A percentile compares a stretch with the other conserved stretches of the same genome.
Evolutionary conservation across 1,140 invertebrate genomes (phyloP).

Genomic region (Atta cephalotes): DNA sequence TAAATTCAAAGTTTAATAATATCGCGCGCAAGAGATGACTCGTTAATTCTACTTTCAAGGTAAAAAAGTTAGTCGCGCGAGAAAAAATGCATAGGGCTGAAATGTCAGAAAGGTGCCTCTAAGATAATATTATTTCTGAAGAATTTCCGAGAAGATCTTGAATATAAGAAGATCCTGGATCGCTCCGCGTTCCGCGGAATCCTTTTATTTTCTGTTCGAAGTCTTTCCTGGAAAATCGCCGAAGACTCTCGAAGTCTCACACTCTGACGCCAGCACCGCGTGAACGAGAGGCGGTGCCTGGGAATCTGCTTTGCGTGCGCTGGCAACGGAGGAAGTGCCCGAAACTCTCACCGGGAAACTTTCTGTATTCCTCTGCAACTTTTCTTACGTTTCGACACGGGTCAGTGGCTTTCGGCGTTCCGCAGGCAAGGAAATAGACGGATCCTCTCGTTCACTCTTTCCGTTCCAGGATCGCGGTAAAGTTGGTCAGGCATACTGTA

Average conservation of each 20-base stretch:
- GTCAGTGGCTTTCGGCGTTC: slow-evolving; percentile 41
- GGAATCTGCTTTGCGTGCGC: slow-evolving; percentile 52
- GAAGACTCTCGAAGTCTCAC: slow-evolving; percentile 27
- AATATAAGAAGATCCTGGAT: slow-evolving; percentile 16
- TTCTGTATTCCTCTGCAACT: slow-evolving; percentile 57
- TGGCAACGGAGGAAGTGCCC: background rate
- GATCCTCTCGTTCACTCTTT: slow-evolving; percentile 52
- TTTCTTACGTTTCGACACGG: slow-evolving; percentile 50
- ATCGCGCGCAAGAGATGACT: background rate
- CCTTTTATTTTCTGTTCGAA: slow-evolving; percentile 53
- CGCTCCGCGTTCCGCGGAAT: slow-evolving; percentile 19
- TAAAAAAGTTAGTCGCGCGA: background rate
- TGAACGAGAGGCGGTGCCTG: slow-evolving; percentile 18
- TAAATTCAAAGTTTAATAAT: background rate
- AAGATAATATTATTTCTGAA: slow-evolving; percentile 32
- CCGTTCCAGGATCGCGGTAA: slow-evolving; percentile 49
- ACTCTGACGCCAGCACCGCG: slow-evolving; percentile 16
- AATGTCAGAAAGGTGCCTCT: background rate
- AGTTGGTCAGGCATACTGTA: slow-evolving; percentile 27
- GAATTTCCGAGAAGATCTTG: slow-evolving; percentile 7
- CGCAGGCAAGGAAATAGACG: slow-evolving; percentile 51
- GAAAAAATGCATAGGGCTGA: background rate
- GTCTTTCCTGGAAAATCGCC: slow-evolving; percentile 20
- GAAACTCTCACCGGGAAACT: slow-evolving; percentile 31
- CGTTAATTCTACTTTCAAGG: background rate